Evolutionary conservation across 2,888 invertebrate species (phyloP).

Genomic region (Adineta ricciae): DNA sequence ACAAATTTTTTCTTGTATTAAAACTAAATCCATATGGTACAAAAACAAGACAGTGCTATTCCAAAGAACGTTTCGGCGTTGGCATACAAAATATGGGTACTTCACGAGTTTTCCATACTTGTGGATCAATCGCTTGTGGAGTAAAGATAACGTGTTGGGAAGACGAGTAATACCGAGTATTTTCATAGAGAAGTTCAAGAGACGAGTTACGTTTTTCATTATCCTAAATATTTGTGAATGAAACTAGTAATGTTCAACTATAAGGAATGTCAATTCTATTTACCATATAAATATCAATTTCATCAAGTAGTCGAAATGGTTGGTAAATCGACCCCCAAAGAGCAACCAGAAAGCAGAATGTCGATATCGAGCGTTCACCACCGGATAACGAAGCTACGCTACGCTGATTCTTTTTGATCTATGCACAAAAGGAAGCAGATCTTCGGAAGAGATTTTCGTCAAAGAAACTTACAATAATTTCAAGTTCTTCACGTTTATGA

Average conservation of each 20-base stretch:
- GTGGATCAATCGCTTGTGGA: neutral
- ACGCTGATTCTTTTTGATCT: constrained; percentile 6
- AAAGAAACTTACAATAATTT: constrained; percentile 21
- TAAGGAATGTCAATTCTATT: neutral
- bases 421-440: neutral
- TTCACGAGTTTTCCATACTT: neutral
- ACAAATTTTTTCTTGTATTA: too few relatives aligned
- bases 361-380: constrained; percentile 88
- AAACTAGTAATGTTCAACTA: too few relatives aligned
- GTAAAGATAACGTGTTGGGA: constrained; percentile 4
- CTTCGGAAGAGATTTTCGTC: neutral
- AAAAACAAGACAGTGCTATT: too few relatives aligned
- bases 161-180: neutral
- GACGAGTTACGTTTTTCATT: neutral
- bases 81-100: neutral
- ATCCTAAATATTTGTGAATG: neutral
- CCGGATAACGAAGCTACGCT: constrained; percentile 65
- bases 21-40: too few relatives aligned
- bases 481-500: constrained; percentile 28
- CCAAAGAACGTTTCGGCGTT: neutral
- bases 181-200: neutral
- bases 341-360: constrained; percentile 79
- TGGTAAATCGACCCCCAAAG: constrained; percentile 82
- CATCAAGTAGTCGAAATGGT: constrained; percentile 85
- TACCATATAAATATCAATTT: constrained; percentile 89